Evolutionary conservation across 2,113 vertebrate genomes (phyloP).

Genomic region (Poecilia latipinna): DNA sequence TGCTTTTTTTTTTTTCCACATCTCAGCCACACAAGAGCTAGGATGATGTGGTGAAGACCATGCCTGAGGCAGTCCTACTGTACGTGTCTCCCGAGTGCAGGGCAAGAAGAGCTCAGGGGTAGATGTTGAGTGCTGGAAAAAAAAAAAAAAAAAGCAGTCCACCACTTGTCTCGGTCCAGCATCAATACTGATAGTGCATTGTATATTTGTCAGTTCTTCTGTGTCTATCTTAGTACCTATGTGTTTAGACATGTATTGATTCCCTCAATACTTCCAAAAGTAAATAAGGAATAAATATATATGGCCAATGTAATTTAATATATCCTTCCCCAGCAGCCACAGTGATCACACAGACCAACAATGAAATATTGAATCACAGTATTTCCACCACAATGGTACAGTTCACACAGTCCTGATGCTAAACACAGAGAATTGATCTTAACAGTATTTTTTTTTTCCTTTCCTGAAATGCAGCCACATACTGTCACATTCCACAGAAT

Average conservation of each 20-base stretch:
- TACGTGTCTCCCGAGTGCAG: slow-evolving; percentile 72
- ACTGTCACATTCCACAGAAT: slow-evolving; percentile 72
- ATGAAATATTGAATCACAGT: slow-evolving; percentile 52
- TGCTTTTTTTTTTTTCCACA: slow-evolving; percentile 56
- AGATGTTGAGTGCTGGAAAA: slow-evolving; percentile 42
- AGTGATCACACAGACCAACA: slow-evolving; percentile 28
- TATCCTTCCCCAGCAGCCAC: slow-evolving; percentile 19
- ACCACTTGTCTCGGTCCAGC: slow-evolving; percentile 62
- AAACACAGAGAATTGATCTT: slow-evolving; percentile 67
- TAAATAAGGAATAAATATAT: slow-evolving; percentile 41
- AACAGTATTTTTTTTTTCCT: slow-evolving; percentile 47
- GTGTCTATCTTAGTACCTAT: slow-evolving; percentile 6
- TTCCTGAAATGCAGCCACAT: slow-evolving; percentile 63
- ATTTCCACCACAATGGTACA: slow-evolving; percentile 47
- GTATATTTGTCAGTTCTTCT: slow-evolving; percentile 2
- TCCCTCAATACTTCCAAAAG: slow-evolving; percentile 57
- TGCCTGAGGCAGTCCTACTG: slow-evolving; percentile 78
- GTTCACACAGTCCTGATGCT: slow-evolving; percentile 41
- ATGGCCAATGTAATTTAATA: slow-evolving; percentile 11
- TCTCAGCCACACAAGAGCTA: slow-evolving; percentile 69
- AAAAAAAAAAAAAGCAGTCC: slow-evolving; percentile 47
- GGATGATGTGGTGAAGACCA: slow-evolving; percentile 71
- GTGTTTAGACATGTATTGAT: slow-evolving; percentile 54
- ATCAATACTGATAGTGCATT: slow-evolving; percentile 45
- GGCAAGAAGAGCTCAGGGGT: slow-evolving; percentile 48